These are phyloP conservation scores for Gymnopithys bicolor DNA, from an alignment of 2,797 vertebrate species.

Conservation along the genomic window DNA sequence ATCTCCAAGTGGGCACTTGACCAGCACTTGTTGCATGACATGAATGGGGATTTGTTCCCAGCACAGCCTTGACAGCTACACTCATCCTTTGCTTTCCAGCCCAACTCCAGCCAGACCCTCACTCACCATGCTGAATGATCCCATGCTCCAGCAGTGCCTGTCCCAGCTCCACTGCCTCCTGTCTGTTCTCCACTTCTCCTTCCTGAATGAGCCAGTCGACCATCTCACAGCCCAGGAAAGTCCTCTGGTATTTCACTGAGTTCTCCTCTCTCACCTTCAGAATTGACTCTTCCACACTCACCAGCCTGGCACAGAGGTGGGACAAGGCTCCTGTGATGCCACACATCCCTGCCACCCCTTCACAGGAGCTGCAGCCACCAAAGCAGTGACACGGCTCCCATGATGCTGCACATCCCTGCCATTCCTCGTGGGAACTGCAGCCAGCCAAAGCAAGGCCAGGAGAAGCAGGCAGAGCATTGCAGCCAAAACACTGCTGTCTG, in stretches of 20 bases:
- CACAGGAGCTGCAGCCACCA: background rate
- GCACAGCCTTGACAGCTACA: background rate
- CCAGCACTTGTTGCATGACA: conserved; percentile 33
- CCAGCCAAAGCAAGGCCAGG: background rate
- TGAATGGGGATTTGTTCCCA: conserved; percentile 55
- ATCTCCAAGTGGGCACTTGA: conserved; percentile 51
- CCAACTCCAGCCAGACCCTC: rapidly evolving
- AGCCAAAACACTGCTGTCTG: background rate
- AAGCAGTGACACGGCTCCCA: background rate
- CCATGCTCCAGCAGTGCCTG: conserved; percentile 84
- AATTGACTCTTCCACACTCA: conserved; percentile 79
- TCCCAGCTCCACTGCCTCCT: conserved; percentile 83
- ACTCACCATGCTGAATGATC: conserved; percentile 88
- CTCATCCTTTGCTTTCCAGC: background rate
- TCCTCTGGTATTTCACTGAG: conserved; percentile 80
- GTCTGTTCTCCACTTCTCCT: conserved; percentile 80
- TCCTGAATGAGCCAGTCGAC: conserved; percentile 89
- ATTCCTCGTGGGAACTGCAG: background rate
- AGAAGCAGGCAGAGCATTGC: background rate
- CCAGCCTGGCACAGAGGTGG: conserved; percentile 76
- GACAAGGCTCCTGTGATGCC: background rate
- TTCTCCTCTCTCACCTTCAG: conserved; percentile 85
- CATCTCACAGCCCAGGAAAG: conserved; percentile 84
- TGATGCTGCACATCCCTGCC: background rate
- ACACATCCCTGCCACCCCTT: background rate